phyloP scores from a whole-genome alignment of 2,888 invertebrate species.

The Phyllotreta cruciferae region DNA sequence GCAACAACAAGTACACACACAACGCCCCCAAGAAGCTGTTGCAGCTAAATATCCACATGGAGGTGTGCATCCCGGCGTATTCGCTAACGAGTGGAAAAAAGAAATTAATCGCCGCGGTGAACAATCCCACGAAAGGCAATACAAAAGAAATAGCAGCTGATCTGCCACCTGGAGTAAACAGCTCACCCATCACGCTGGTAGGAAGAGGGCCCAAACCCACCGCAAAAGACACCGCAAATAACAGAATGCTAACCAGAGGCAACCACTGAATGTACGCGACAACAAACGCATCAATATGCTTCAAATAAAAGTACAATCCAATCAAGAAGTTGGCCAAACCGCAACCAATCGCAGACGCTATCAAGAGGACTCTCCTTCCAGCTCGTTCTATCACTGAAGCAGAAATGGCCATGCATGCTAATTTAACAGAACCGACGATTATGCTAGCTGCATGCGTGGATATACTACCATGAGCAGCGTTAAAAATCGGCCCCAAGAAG shows the following conservation, averaged over 20 bases:
- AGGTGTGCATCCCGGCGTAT: conserved; percentile 20
- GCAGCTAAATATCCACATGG: conserved; percentile 28
- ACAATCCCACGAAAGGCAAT: conserved; percentile 14
- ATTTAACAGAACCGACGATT: conserved; percentile 61
- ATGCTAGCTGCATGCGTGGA: conserved; percentile 25
- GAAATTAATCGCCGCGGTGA: not conserved
- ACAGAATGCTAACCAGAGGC: conserved; percentile 71
- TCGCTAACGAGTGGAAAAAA: conserved; percentile 20
- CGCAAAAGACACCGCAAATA: conserved; percentile 76
- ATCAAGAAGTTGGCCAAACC: conserved; percentile 65
- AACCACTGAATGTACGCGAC: conserved; percentile 66
- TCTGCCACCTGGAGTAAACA: conserved; percentile 79
- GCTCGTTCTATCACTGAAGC: conserved; percentile 77
- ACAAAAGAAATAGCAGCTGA: conserved; percentile 62
- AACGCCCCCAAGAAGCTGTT: conserved; percentile 8
- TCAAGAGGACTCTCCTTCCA: conserved; percentile 73
- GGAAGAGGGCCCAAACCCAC: conserved; percentile 75
- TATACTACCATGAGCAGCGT: conserved; percentile 6
- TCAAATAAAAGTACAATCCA: conserved; percentile 70
- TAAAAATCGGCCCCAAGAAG: conserved; percentile 27
- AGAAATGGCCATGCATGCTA: conserved; percentile 70
- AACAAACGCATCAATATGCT: conserved; percentile 48
- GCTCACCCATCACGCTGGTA: conserved; percentile 81
- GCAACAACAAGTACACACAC: conserved; percentile 22
- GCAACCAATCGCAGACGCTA: conserved; percentile 71